Evolutionary conservation across 2,113 vertebrate species (phyloP), one percentile per base, ranked within the genome.

Genomic region (Desmodus rotundus): DNA sequence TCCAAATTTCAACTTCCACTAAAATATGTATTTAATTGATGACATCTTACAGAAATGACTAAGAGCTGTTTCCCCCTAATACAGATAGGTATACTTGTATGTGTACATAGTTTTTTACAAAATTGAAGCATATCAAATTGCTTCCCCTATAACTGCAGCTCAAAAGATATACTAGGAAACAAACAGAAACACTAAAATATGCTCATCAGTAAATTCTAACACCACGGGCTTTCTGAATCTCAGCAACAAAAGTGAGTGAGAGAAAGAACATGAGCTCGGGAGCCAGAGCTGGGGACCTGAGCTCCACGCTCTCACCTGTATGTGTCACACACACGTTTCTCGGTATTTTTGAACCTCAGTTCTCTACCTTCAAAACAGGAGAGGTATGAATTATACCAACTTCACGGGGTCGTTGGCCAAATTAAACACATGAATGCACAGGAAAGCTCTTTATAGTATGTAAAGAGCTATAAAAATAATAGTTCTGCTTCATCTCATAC

Each of bases 201-300:
- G 81, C 43, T 91, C 36, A 86, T 56, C 96, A 93, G 89, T 95
- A 93, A 94, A 80, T 96, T 82, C 83, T 10, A 95, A 96, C 95
- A 97, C 95, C 94, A 98, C 58, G 76, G 97, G 97, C 98, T 97
- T 98, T 98, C 97, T 96, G 96, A 98, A 54, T 58, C 24, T 81
- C 65, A 87, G 73, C 28, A 38, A 33, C 38, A 38, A 47, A 50
- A 31, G 1, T 2, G 58, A 77, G 24, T 67, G 19, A 43, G 70
- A 86, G 67, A 63, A 89, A 94, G 72, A 87, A 90, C 47, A 17
- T 26, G 24, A 88, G 58, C 77, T n/a, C 2, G 38, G 85, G 83
- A 88, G 81, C 43, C 61, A 81, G 61, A 15, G 61, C 2, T 3
- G 65, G 54, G 50, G 12, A 52, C n/a, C 67, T 68, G 52, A 67